Evolutionary conservation across 2,888 invertebrate genomes (phyloP), one percentile per base, ranked within the genome.

Genomic region (Antitype chi): DNA sequence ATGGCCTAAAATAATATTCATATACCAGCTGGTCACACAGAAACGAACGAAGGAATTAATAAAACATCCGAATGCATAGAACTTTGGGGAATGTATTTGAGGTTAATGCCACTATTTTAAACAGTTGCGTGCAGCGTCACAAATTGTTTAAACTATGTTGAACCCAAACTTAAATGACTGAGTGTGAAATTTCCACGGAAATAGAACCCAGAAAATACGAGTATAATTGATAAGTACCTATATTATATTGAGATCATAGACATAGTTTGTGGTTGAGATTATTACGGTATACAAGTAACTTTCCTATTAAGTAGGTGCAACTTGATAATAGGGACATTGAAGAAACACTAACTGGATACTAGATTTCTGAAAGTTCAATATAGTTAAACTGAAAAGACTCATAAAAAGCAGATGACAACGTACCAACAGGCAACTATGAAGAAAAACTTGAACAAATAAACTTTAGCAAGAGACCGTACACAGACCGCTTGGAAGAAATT

Each of bases 31-130:
- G 69, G 47, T 59, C 59, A 81, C 28, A 81, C 70, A 74, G 47
- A 59, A 57, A 77, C 63, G 47, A 73, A 47, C 49, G 38, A 71
- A 53, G 32, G 4, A 67, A 72, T 74, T 43, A 63, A 66, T 81
- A 59, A 84, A 57, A 63, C 85, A 84, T 78, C 75, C 63, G 78
- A 72, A 77, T 66, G 64, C 52, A 77, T 72, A 62, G 53, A 84
- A 49, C 53, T 81, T 69, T 69, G 25, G 57, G 60, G 68, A 76
- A 70, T 57, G 55, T 64, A 13, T 76, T 80, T 74, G 78, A 71
- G 78, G 85, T 81, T 81, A 77, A 76, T 68, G 62, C 59, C 68
- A 74, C 64, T 49, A 63, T 76, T 53, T 57, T 59, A 77, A 76
- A 38, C 68, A 74, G 69, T 77, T 81, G 75, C 79, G 74, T 78